Evolutionary conservation across 2,797 vertebrate genomes (phyloP).

Genomic region (Mionectes olivaceus): DNA sequence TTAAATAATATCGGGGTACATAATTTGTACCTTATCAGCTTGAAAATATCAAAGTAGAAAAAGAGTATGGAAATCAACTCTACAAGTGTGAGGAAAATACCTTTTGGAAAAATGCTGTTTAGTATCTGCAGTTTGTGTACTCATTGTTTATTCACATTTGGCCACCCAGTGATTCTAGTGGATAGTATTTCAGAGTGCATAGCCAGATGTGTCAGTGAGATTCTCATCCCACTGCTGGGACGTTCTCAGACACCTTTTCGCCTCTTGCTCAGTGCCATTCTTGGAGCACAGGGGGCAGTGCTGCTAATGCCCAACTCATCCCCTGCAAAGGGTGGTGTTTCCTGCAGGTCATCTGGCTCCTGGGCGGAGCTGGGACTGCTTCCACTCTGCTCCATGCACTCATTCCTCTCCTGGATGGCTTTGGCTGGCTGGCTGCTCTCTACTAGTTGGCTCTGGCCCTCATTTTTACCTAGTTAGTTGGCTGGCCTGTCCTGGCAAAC

Average conservation of each 20-base stretch:
- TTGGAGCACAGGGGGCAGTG: neutral
- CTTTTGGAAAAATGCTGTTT: neutral
- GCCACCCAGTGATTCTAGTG: neutral
- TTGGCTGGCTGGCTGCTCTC: neutral
- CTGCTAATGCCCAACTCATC: fast-evolving
- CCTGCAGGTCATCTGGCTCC: neutral
- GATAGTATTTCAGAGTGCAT: neutral
- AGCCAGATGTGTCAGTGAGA: neutral
- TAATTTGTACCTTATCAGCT: neutral
- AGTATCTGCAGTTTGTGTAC: neutral
- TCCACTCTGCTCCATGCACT: fast-evolving
- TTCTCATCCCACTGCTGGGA: neutral
- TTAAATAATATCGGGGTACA: neutral
- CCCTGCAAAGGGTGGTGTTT: fast-evolving
- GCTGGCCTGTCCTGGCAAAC: neutral
- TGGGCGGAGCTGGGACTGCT: neutral
- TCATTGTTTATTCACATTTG: neutral
- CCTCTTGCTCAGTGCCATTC: neutral
- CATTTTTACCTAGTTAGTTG: neutral
- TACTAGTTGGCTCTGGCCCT: neutral
- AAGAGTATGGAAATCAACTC: neutral
- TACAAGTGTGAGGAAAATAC: neutral
- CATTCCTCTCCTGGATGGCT: neutral
- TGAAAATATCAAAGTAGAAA: neutral
- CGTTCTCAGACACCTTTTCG: neutral